Base-by-base conservation (phyloP, 2,113 vertebrate genomes). In the Anarhynchus alexandrinus region DNA sequence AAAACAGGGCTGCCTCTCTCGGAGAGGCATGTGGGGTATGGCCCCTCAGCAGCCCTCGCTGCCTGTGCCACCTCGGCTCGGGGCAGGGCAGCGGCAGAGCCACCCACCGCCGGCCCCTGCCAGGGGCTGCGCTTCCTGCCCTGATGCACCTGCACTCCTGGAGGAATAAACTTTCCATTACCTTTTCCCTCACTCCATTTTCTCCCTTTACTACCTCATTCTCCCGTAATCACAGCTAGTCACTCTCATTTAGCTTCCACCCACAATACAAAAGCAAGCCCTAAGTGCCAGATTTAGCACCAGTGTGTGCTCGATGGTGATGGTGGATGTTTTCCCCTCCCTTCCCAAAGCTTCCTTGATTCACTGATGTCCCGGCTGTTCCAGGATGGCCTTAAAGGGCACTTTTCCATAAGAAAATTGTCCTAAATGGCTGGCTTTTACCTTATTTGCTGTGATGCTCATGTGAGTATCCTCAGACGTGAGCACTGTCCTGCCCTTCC, bases 31-130 rank as follows among this genome's bases (percentile, higher is more conserved):
- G 38, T 7, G 17, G 36, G 4, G 9, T 23, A 22, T 1, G 15
- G 42, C 21, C 19, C n/a, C n/a, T 7, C n/a, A 36, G 36, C 26
- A 59, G 29, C 30, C 14, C 10, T 23, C 29, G 1, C 16, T 66
- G 67, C 47, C 57, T 5, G 19, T 15, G 42, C 1, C n/a, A 22
- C 11, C n/a, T 36, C 0, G 0, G 34, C 30, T 20, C 1, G 1
- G 40, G 38, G 6, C 51, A 69, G 55, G 30, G 49, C n/a, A n/a
- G 42, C 2, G 1, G 30, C 38, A 38, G 34, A 32, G 40, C 23
- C 61, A 51, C 19, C 15, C 7, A 4, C 10, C 49, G 25, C 42
- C 34, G 23, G 34, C 34, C 19, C 3, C 38, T 8, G 36, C 6
- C 1, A 23, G 45, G 34, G 0, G 1, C 17, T 32, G 51, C 11